Percentiles rank a stretch among this genome's conserved stretches.
Conservation (phyloP, 2,797 vertebrate genomes). For the Tauraco hartlaubi region DNA sequence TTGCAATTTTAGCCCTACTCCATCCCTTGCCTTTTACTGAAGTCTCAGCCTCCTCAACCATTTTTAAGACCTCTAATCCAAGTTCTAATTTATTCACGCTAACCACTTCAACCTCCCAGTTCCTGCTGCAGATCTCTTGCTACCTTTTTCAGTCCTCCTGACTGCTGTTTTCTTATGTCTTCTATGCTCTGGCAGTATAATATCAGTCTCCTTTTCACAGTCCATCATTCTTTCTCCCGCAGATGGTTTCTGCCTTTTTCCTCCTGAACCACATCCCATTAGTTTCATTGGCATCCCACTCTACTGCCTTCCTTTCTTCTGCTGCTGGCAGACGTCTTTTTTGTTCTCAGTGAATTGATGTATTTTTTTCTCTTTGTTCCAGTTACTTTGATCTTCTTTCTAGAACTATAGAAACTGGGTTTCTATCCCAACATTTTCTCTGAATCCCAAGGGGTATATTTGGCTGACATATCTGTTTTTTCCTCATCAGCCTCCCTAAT, state of each 20-base stretch:
- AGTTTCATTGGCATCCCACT: neutral
- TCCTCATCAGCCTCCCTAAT: neutral
- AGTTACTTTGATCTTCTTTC: neutral
- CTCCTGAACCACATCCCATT: neutral
- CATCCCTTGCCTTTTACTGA: neutral
- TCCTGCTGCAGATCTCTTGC: neutral
- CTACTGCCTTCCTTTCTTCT: neutral
- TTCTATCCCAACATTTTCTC: neutral
- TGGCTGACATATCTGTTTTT: neutral
- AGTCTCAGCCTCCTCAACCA: neutral
- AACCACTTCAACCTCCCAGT: neutral
- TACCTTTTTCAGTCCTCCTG: neutral
- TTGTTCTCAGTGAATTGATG: neutral
- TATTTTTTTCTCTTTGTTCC: neutral
- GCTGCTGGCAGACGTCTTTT: neutral
- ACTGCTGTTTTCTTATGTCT: neutral
- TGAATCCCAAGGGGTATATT: neutral
- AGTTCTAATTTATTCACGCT: neutral
- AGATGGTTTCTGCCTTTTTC: neutral
- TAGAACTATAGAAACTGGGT: neutral
- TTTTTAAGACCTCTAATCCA: neutral
- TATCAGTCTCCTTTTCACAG: neutral
- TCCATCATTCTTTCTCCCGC: neutral
- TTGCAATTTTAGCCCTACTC: neutral
- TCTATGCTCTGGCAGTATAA: neutral